Base-by-base conservation (phyloP, 1,140 invertebrate genomes). In the Drosophila arawakana region DNA sequence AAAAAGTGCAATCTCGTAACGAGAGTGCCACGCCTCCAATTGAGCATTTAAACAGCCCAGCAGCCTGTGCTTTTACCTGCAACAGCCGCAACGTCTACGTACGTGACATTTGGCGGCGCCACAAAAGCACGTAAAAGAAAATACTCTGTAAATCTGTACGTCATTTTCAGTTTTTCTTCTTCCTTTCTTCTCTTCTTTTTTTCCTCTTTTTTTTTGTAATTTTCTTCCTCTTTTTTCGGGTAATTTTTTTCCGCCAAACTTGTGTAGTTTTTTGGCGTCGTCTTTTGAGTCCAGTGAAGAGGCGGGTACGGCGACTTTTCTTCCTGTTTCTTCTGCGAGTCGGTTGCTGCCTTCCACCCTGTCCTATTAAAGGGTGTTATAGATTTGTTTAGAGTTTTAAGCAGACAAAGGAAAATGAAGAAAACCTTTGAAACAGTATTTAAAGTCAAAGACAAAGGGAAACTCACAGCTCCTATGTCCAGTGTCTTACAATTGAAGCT, bases 21-120 rank as follows among this genome's bases (percentile, higher is more conserved):
- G 39, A 43, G 37, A 21, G 15, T 41, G 21, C 57, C 59, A 44
- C 66, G 37, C 59, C 59, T 46, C 30, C 41, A 30, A 11, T 35
- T 41, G 44, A 50, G 44, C 46, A 61, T 49, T 49, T 21, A 49
- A 34, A 25, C 11, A 9, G 30, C 25, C 5, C 25, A 34, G n/a
- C 54, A 21, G 39, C 41, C 41, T 46, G 15, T 18, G 39, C 46
- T 21, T 2, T n/a, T 54, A 65, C 50, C 58, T 69, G 61, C 68
- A 30, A 30, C 25, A 61, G 75, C 67, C 69, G 15, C 41, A 9
- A 30, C 70, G 82, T 86, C 83, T 82, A 80, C 73, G 83, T 80
- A 86, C 83, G 83, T 86, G 84, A 88, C 83, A 86, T 82, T 86
- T 86, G 83, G 80, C 73, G 83, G 83, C 83, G 83, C 83, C 83